These are phyloP conservation scores for Epirrita christyi DNA, from an alignment of 2,888 invertebrate species.

Conservation along the genomic window DNA sequence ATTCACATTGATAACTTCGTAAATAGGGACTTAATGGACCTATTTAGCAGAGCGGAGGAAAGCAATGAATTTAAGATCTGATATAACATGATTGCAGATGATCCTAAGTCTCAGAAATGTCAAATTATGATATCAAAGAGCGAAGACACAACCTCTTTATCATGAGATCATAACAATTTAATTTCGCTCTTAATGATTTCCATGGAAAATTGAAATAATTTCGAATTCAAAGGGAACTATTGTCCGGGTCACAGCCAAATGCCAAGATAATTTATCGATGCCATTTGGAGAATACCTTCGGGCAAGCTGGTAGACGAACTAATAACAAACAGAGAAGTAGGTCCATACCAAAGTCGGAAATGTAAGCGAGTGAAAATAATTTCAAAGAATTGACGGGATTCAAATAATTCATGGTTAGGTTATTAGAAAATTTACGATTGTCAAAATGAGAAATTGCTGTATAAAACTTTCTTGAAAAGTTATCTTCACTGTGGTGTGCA, in stretches of 20 bases:
- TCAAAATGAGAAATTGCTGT: too few relatives aligned
- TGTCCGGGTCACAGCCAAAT: constrained; percentile 34
- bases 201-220: constrained; percentile 31
- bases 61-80: too few relatives aligned
- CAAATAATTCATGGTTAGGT: too few relatives aligned
- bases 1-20: too few relatives aligned
- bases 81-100: too few relatives aligned
- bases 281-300: constrained; percentile 27
- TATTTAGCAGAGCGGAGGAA: too few relatives aligned
- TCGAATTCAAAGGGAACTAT: constrained; percentile 33
- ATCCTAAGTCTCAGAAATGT: too few relatives aligned
- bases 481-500: too few relatives aligned
- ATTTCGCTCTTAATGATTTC: constrained; percentile 15
- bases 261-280: constrained; percentile 32
- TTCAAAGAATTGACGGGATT: neutral
- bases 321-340: neutral
- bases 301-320: constrained; percentile 14
- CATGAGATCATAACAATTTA: constrained; percentile 17
- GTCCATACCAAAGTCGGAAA: neutral
- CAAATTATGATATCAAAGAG: neutral
- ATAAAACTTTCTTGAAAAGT: too few relatives aligned
- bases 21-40: too few relatives aligned
- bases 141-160: neutral
- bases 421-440: neutral
- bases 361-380: neutral